Conservation (phyloP, 2,888 invertebrate genomes). For the Cheilosia soror region DNA sequence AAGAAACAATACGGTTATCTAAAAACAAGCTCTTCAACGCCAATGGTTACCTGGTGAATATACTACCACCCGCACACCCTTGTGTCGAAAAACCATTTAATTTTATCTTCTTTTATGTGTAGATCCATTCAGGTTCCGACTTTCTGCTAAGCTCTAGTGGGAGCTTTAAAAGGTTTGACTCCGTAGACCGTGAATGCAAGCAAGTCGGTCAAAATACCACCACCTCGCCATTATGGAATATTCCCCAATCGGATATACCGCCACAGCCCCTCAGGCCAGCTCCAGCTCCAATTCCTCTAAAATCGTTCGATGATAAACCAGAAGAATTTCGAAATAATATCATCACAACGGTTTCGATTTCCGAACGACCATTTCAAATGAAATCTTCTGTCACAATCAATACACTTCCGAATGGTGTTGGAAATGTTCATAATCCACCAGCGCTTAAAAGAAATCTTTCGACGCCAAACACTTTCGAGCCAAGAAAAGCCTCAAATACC, state of each 20-base stretch:
- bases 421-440: slow-evolving; percentile 18
- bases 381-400: slow-evolving; percentile 58
- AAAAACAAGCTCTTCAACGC: slow-evolving; percentile 86
- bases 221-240: slow-evolving; percentile 82
- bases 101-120: slow-evolving; percentile 65
- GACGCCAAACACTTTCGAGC: slow-evolving; percentile 76
- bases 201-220: slow-evolving; percentile 84
- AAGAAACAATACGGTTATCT: slow-evolving; percentile 83
- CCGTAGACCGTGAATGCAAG: slow-evolving; percentile 86
- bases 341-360: slow-evolving; percentile 48
- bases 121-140: slow-evolving; percentile 88
- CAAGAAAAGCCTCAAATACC: slow-evolving; percentile 77
- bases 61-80: neutral
- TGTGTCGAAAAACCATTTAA: neutral
- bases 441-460: slow-evolving; percentile 78
- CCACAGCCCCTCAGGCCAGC: slow-evolving; percentile 88
- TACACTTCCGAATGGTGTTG: slow-evolving; percentile 57
- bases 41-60: slow-evolving; percentile 87
- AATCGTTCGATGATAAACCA: slow-evolving; percentile 78
- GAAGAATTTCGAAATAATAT: slow-evolving; percentile 78
- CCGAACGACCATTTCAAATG: slow-evolving; percentile 48
- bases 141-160: slow-evolving; percentile 86
- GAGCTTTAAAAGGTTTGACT: slow-evolving; percentile 88
- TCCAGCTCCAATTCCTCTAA: slow-evolving; percentile 82
- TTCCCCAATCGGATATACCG: slow-evolving; percentile 84